These are phyloP conservation scores for Phrynocephalus guinanensis DNA, from an alignment of 2,797 vertebrate genomes.

Conservation along the genomic window DNA sequence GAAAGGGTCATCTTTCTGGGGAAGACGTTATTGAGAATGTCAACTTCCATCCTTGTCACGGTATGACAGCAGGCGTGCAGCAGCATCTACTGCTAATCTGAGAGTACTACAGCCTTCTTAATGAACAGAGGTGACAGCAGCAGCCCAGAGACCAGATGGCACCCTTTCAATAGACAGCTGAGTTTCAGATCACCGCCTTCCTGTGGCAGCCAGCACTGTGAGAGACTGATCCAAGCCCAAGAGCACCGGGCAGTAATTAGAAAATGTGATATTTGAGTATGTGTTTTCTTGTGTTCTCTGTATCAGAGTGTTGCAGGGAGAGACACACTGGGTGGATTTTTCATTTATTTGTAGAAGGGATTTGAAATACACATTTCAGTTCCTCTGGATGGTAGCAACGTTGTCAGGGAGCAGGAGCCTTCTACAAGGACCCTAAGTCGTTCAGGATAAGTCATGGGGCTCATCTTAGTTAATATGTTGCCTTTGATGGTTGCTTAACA, in stretches of 20 bases:
- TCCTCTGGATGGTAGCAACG: slow-evolving; percentile 32
- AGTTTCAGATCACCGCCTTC: slow-evolving; percentile 72
- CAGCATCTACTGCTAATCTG: slow-evolving; percentile 73
- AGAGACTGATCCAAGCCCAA: slow-evolving; percentile 60
- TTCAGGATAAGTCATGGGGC: neutral
- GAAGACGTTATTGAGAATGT: slow-evolving; percentile 32
- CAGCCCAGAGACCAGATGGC: slow-evolving; percentile 26
- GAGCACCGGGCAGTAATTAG: slow-evolving; percentile 62
- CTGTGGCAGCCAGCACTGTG: slow-evolving; percentile 67
- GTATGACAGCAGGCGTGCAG: slow-evolving; percentile 65
- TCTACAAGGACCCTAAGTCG: neutral
- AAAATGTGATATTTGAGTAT: slow-evolving; percentile 58
- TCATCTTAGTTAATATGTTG: neutral
- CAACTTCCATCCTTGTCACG: slow-evolving; percentile 27
- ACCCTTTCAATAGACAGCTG: slow-evolving; percentile 64
- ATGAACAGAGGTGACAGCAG: slow-evolving; percentile 51
- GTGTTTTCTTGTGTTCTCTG: slow-evolving; percentile 54
- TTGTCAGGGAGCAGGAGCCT: slow-evolving; percentile 30
- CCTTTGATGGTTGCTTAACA: slow-evolving; percentile 34
- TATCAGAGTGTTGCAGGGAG: slow-evolving; percentile 59
- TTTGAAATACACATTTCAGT: slow-evolving; percentile 54
- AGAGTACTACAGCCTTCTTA: slow-evolving; percentile 60
- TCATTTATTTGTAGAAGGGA: slow-evolving; percentile 53
- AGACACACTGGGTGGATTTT: neutral
- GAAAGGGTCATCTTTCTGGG: neutral